Conservation (phyloP, 2,888 invertebrate species). For the Tipula lateralis region DNA sequence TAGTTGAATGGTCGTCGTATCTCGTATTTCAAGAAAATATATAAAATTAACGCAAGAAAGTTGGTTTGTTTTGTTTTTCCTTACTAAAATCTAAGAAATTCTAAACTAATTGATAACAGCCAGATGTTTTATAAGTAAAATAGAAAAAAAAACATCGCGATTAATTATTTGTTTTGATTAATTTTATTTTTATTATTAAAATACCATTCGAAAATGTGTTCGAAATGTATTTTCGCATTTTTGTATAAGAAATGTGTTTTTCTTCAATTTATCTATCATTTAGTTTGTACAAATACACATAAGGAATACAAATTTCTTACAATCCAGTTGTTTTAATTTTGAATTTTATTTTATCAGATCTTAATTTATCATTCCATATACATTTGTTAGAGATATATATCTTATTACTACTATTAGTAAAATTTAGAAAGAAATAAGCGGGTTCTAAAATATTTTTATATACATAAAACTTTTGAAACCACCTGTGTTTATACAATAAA, state of each 20-base stretch:
- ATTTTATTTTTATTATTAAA: neutral
- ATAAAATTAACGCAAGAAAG: neutral
- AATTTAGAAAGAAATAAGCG: neutral
- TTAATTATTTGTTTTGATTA: slow-evolving; percentile 9
- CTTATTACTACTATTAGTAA: too few species aligned
- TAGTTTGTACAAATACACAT: neutral
- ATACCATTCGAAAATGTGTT: neutral
- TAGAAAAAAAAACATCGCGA: neutral
- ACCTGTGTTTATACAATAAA: too few species aligned
- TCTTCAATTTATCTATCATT: neutral
- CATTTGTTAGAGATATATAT: too few species aligned
- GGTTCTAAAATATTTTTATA: neutral
- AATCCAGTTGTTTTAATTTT: neutral
- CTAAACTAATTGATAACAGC: neutral
- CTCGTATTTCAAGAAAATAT: neutral
- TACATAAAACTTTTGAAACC: neutral
- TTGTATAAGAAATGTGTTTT: too few species aligned
- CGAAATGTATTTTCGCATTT: neutral
- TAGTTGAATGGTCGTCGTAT: neutral
- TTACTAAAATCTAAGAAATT: neutral
- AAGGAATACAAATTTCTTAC: neutral
- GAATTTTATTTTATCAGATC: too few species aligned
- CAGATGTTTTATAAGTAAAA: slow-evolving; percentile 24
- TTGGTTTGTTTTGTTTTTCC: neutral
- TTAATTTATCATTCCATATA: too few species aligned